Base-by-base conservation (phyloP, 2,113 vertebrate species). In the Ophthalmotilapia sp. region DNA sequence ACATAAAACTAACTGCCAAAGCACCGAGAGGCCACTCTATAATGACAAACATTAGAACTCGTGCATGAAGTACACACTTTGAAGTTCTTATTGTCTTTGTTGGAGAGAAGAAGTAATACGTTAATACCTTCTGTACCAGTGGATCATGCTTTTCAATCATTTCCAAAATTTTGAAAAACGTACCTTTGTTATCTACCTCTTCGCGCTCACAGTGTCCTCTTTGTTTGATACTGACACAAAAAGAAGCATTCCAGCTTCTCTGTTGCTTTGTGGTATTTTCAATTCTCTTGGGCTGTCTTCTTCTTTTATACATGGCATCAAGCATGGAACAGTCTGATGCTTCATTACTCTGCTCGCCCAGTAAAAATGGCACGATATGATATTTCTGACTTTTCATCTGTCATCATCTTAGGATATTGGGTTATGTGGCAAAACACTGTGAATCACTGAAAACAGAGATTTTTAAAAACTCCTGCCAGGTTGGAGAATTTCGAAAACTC, bases 1-100 rank as follows among this genome's bases (percentile, higher is more conserved):
- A 49, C 70, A 31, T 77, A 47, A 49, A 31, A 77, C 70, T 49
- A 77, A 75, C 23, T 75, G 70, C 42, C 26, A 77, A 77, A 77
- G 15, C 45, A 77, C 26, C 1, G 26, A 77, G 45, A 31, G 40
- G 26, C 23, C 70, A 31, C 45, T 77, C 9, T 26, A 45, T 17
- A 49, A 12, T 49, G 70, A 49, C 31, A 77, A 49, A 49, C 70
- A 49, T 31, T 77, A 49, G 45, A 77, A 77, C 26, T 77, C 15
- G 17, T 77, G 70, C 15, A 49, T 77, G 70, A 77, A 77, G 15
- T 19, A 49, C 17, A 31, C 9, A 49, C 26, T 77, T 77, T 49
- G 23, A 75, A 75, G 42, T 49, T 75, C 70, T 31, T 29, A 31
- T 49, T 49, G 70, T 49, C 26, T 77, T 49, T 77, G 9, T 19